Evolutionary conservation across 2,888 invertebrate species (phyloP).

Genomic region (Atethmia centrago): DNA sequence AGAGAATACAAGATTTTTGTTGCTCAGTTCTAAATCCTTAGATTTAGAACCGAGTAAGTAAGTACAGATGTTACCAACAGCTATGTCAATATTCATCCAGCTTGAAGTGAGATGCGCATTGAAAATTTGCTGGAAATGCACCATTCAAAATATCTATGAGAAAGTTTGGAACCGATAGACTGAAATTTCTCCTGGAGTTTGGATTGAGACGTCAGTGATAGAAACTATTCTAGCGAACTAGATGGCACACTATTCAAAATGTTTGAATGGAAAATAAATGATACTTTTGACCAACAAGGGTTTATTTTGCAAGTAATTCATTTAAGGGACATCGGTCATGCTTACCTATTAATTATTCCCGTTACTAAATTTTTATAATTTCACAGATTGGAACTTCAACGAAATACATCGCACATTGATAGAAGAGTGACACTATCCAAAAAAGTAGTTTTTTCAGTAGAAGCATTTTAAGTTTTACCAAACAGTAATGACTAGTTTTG

Average conservation of each 20-base stretch:
- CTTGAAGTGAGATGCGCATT: constrained; percentile 51
- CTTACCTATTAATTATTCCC: background rate
- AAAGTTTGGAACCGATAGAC: constrained; percentile 66
- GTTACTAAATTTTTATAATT: background rate
- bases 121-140: constrained; percentile 61
- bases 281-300: constrained; percentile 4
- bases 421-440: too few species aligned
- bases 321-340: too few species aligned
- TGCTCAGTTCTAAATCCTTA: background rate
- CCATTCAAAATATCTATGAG: constrained; percentile 63
- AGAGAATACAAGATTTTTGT: background rate
- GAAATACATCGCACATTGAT: too few species aligned
- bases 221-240: constrained; percentile 49
- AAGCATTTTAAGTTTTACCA: too few species aligned
- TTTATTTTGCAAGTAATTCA: constrained; percentile 15
- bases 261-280: constrained; percentile 33
- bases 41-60: background rate
- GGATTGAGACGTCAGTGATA: constrained; percentile 64
- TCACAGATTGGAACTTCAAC: background rate
- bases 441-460: too few species aligned
- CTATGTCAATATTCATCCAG: constrained; percentile 51
- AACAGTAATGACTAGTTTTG: too few species aligned
- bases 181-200: constrained; percentile 65
- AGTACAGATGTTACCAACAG: constrained; percentile 20
- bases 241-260: constrained; percentile 24